Evolutionary conservation across 2,888 invertebrate genomes (phyloP), one percentile per base, ranked within the genome.

Genomic region (Lepidocyrtoides sp.): DNA sequence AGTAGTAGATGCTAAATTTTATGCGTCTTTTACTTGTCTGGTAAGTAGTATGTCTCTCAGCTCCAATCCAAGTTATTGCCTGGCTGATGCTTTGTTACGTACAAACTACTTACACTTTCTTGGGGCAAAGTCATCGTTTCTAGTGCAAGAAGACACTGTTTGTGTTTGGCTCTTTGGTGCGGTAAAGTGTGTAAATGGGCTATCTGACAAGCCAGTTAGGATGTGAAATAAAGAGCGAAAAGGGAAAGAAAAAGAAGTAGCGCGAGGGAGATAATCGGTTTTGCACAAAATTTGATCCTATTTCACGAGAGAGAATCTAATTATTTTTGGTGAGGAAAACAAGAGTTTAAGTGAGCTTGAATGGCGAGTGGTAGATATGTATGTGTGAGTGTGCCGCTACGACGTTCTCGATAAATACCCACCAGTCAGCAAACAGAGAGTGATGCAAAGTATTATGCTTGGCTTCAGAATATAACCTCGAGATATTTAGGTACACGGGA

Each of bases 321-420:
- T 89, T 89, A 89, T 89, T 82, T 88, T 82, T 82, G 89, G 89
- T 89, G 89, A 89, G 75, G 82, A 89, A 89, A 89, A 89, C 89
- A 89, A 89, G 89, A 72, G 72, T 89, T 89, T 89, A 89, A 89
- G 89, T 82, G 89, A 89, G 89, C 89, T 75, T 82, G 72, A 89
- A 82, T 81, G 88, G 89, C 57, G 79, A 36, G 32, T 87, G 26
- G 12, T 26, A n/a, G n/a, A n/a, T n/a, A n/a, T n/a, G n/a, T n/a
- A n/a, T n/a, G n/a, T 79, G 57, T 23, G 14, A 36, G 60, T 60
- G 36, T 81, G 32, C 81, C 17, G 14, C 57, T 41, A 29, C 60
- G 36, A 63, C 54, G 81, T 66, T 54, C 86, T 77, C 60, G 81
- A 82, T 82, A 82, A 82, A 82, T 79, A 79, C 72, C 69, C 69